Conservation (phyloP, 1,140 invertebrate genomes). For the Micrasema minimum region DNA sequence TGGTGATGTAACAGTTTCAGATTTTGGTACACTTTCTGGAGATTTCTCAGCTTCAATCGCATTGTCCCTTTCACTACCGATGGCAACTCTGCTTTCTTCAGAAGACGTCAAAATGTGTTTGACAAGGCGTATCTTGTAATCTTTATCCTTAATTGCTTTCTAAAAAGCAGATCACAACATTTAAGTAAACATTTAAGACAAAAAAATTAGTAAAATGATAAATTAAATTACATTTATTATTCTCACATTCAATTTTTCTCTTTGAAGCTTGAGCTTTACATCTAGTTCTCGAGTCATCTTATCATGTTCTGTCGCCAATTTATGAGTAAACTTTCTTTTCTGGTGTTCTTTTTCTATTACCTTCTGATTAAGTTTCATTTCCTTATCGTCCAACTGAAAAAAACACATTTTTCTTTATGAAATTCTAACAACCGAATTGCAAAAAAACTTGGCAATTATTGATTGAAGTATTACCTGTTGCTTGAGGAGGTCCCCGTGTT, state of each 20-base stretch:
- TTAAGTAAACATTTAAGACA: background rate
- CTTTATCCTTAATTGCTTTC: constrained; percentile 68
- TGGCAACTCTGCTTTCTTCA: constrained; percentile 18
- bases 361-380: constrained; percentile 75
- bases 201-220: too few relatives aligned
- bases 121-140: constrained; percentile 64
- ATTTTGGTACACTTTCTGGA: constrained; percentile 2
- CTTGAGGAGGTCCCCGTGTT: constrained; percentile 40
- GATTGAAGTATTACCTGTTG: constrained; percentile 38
- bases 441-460: too few relatives aligned
- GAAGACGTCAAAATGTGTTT: constrained; percentile 61
- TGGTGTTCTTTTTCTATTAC: constrained; percentile 80
- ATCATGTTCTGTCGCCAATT: constrained; percentile 76
- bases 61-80: constrained; percentile 4
- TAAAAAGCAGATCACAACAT: constrained; percentile 46
- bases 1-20: constrained; percentile 13
- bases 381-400: constrained; percentile 72
- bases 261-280: constrained; percentile 73
- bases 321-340: constrained; percentile 77
- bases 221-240: too few relatives aligned
- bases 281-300: constrained; percentile 75
- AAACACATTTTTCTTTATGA: background rate
- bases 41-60: constrained; percentile 19
- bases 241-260: constrained; percentile 70
- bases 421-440: too few relatives aligned